These are phyloP conservation scores for Tridacna gigas DNA, from an alignment of 2,888 invertebrate genomes.

Conservation along the genomic window DNA sequence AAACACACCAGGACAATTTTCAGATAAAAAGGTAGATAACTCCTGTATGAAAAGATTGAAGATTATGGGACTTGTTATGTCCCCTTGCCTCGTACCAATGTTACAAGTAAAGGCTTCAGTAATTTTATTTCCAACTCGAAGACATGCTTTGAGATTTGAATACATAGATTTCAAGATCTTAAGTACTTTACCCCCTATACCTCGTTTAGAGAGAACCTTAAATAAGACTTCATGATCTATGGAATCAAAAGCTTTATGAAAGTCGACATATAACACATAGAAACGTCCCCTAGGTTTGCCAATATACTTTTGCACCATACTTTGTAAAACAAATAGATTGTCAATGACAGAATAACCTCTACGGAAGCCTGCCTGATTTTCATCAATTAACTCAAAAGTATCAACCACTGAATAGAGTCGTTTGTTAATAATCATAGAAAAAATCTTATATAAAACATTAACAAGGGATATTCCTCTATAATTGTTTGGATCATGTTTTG, in stretches of 20 bases:
- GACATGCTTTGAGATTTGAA: not conserved
- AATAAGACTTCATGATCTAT: conserved; percentile 17
- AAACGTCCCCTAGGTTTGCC: conserved; percentile 18
- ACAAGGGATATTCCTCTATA: conserved; percentile 9
- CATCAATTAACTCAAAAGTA: conserved; percentile 14
- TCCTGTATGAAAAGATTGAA: not conserved
- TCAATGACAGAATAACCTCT: conserved; percentile 31
- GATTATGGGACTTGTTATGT: not conserved
- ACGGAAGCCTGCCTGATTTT: conserved; percentile 43
- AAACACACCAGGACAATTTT: no score
- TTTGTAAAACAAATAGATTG: conserved; percentile 37
- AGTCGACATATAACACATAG: conserved; percentile 27
- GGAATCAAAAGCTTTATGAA: conserved; percentile 20
- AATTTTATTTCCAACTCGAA: not conserved
- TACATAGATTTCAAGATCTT: conserved; percentile 1
- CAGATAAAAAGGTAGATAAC: no score
- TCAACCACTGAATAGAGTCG: not conserved
- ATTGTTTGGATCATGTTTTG: conserved; percentile 29
- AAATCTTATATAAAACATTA: conserved; percentile 7
- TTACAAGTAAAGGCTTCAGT: not conserved
- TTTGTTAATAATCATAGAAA: not conserved
- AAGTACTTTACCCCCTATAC: not conserved
- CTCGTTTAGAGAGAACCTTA: conserved; percentile 3
- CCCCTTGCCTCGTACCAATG: not conserved
- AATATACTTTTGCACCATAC: conserved; percentile 31